A percentile compares a stretch with the other conserved stretches of the same genome.
phyloP scores from a whole-genome alignment of 2,797 vertebrate genomes.

The Dipus sagitta region DNA sequence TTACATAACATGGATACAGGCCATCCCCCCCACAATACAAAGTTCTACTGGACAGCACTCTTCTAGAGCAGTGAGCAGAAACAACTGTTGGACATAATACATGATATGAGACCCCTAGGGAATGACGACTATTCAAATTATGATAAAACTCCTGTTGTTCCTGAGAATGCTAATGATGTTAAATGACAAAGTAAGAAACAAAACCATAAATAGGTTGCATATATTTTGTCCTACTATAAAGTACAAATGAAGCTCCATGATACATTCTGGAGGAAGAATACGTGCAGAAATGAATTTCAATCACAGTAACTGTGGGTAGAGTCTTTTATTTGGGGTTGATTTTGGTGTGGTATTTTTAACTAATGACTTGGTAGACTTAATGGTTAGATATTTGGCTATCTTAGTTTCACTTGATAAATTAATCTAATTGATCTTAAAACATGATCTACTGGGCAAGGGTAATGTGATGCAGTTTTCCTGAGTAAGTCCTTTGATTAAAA shows the following conservation, averaged over 20 bases:
- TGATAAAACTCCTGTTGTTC: background rate
- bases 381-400: background rate
- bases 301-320: background rate
- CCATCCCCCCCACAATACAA: background rate
- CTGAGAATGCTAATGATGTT: background rate
- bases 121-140: background rate
- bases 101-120: background rate
- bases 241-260: background rate
- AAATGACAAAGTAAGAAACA: slow-evolving; percentile 11
- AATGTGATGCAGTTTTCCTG: background rate
- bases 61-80: slow-evolving; percentile 13
- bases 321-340: background rate
- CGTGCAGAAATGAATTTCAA: background rate
- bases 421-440: slow-evolving; percentile 8
- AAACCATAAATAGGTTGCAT: background rate
- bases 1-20: background rate
- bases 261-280: slow-evolving; percentile 16
- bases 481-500: slow-evolving; percentile 11
- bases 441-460: background rate
- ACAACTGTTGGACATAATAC: slow-evolving; percentile 9
- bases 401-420: background rate
- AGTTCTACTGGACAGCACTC: background rate
- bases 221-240: background rate
- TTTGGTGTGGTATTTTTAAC: slow-evolving; percentile 8
- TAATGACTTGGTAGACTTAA: background rate